phyloP scores from a whole-genome alignment of 23 tunicate species.

The Clavelina lepadiformis region DNA sequence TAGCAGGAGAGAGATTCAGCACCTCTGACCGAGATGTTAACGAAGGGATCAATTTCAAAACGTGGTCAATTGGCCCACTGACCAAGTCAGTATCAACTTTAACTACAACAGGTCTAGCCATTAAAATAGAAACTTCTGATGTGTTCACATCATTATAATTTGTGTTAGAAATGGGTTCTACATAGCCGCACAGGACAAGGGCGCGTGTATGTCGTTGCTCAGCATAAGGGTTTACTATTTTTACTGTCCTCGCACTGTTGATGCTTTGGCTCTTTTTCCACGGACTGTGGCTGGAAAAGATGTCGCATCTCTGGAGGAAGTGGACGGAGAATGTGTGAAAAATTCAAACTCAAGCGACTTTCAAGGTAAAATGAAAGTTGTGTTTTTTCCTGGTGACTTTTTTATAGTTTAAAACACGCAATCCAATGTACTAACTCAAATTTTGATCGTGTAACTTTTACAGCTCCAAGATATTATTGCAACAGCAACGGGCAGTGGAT shows the following conservation, averaged over 20 bases:
- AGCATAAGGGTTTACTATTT: conserved; percentile 59
- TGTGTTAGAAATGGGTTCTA: conserved; percentile 63
- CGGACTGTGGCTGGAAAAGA: conserved; percentile 56
- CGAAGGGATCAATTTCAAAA: conserved; percentile 47
- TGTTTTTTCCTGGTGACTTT: not conserved
- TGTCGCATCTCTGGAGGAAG: conserved; percentile 52
- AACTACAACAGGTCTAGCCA: not conserved
- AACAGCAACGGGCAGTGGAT: conserved; percentile 83
- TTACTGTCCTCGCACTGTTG: conserved; percentile 53
- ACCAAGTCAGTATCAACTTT: conserved; percentile 27
- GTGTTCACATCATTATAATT: not conserved
- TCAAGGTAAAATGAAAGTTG: conserved; percentile 16
- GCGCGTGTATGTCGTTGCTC: conserved; percentile 77
- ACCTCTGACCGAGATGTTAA: conserved; percentile 1
- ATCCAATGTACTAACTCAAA: not conserved
- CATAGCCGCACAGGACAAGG: conserved; percentile 79
- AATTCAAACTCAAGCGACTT: conserved; percentile 18
- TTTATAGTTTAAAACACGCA: not conserved
- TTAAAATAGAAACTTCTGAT: not conserved
- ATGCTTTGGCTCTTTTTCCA: conserved; percentile 37
- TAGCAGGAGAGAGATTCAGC: conserved; percentile 58
- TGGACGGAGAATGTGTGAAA: conserved; percentile 43
- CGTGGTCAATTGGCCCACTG: conserved; percentile 62
- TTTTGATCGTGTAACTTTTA: not conserved
- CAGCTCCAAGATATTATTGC: conserved; percentile 74